phyloP scores from a whole-genome alignment of 64 coral and sea anemone genomes.

The Pocillopora damicornis region DNA sequence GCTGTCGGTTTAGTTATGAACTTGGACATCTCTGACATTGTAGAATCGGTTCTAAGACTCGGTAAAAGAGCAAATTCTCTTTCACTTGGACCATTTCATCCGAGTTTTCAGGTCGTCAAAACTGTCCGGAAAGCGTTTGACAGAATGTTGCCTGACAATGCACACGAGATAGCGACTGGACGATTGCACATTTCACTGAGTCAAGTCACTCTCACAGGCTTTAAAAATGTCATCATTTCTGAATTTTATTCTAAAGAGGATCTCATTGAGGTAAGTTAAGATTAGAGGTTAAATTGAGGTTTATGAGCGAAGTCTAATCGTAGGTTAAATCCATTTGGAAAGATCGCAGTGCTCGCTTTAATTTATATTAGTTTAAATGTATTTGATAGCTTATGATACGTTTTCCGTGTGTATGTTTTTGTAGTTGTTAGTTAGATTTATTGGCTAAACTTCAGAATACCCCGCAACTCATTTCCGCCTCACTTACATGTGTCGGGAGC shows the following conservation, averaged over 20 bases:
- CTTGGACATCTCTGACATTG: constrained; percentile 62
- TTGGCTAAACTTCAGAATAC: no score
- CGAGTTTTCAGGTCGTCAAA: constrained; percentile 73
- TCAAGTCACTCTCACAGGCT: constrained; percentile 53
- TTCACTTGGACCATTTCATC: constrained; percentile 83
- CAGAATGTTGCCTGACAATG: constrained; percentile 78
- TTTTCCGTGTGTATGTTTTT: no score
- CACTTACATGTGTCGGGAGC: no score
- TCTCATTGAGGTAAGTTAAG: constrained; percentile 81
- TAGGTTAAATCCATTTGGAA: no score
- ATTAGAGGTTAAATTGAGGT: neutral
- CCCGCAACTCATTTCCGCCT: no score
- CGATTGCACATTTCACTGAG: constrained; percentile 91
- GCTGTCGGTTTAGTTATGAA: constrained; percentile 69
- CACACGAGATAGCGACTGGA: constrained; percentile 79
- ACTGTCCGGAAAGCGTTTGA: constrained; percentile 87
- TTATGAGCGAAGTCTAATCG: no score
- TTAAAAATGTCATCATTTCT: constrained; percentile 79
- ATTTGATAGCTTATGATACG: no score
- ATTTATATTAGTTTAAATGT: no score
- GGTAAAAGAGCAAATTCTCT: constrained; percentile 80
- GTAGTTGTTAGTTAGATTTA: no score
- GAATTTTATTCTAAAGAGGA: constrained; percentile 93
- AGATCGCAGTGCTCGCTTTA: no score
- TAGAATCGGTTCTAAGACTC: constrained; percentile 80